Evolutionary conservation across 2,113 vertebrate genomes (phyloP).

Genomic region (Microtus pennsylvanicus): DNA sequence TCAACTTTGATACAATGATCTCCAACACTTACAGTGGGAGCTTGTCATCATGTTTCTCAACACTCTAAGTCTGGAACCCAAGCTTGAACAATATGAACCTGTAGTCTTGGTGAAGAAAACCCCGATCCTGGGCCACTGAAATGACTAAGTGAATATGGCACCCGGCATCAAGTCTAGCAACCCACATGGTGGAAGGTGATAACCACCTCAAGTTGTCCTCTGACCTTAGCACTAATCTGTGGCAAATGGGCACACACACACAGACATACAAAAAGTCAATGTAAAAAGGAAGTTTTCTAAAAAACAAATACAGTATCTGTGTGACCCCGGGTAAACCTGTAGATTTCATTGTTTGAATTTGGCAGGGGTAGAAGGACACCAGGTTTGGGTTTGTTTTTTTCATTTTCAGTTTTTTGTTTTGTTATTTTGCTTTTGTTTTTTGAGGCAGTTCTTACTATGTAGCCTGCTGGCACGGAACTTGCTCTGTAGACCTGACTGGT

Average conservation of each 20-base stretch:
- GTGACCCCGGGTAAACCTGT: neutral
- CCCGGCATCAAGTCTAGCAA: neutral
- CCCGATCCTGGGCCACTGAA: neutral
- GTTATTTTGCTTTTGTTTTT: neutral
- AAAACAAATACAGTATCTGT: neutral
- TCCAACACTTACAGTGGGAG: neutral
- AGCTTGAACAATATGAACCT: neutral
- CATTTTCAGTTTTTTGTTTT: neutral
- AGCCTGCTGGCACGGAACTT: neutral
- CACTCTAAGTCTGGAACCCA: neutral
- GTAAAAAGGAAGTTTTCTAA: neutral
- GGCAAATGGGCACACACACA: neutral
- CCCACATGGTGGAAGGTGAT: neutral
- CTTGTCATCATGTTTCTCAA: neutral
- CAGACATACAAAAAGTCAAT: neutral
- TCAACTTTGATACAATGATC: neutral
- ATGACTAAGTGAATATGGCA: neutral
- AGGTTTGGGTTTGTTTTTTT: neutral
- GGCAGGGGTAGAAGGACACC: neutral
- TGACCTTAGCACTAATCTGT: neutral
- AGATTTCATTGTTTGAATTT: neutral
- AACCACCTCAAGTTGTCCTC: neutral
- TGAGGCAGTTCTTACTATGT: neutral
- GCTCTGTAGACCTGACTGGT: neutral
- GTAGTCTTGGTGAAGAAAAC: neutral